Conservation (phyloP, 2,888 invertebrate species). For the Lochmaea capreae region DNA sequence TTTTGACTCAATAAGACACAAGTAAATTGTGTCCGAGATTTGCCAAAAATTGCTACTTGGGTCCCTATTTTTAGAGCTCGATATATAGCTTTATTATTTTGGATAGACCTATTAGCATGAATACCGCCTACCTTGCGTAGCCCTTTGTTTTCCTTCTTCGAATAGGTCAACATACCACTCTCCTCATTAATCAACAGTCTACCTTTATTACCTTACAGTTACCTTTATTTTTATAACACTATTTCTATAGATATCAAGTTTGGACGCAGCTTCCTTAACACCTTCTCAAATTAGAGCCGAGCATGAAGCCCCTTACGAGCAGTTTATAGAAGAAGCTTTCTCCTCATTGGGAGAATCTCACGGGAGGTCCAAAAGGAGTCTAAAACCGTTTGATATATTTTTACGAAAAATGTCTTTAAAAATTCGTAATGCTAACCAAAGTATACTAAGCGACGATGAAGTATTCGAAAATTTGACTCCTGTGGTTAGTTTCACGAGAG, state of each 20-base stretch:
- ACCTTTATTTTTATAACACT: no score
- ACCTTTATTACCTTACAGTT: no score
- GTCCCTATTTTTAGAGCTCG: no score
- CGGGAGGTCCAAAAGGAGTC: background rate
- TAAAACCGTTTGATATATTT: slow-evolving; percentile 52
- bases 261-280: slow-evolving; percentile 30
- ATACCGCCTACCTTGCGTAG: no score
- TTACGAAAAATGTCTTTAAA: slow-evolving; percentile 52
- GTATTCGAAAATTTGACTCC: slow-evolving; percentile 52
- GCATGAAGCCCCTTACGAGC: slow-evolving; percentile 45
- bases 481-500: slow-evolving; percentile 54
- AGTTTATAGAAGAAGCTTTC: slow-evolving; percentile 50
- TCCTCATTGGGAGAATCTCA: slow-evolving; percentile 29
- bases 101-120: no score
- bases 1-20: no score
- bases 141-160: no score
- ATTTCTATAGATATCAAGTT: slow-evolving; percentile 24
- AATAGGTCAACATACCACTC: no score
- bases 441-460: slow-evolving; percentile 47
- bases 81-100: no score
- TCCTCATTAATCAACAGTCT: no score
- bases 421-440: slow-evolving; percentile 47
- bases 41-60: no score
- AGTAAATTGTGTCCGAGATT: no score
- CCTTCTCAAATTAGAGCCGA: slow-evolving; percentile 49